Conservation (phyloP, 2,888 invertebrate species). For the Pyralis farinalis region DNA sequence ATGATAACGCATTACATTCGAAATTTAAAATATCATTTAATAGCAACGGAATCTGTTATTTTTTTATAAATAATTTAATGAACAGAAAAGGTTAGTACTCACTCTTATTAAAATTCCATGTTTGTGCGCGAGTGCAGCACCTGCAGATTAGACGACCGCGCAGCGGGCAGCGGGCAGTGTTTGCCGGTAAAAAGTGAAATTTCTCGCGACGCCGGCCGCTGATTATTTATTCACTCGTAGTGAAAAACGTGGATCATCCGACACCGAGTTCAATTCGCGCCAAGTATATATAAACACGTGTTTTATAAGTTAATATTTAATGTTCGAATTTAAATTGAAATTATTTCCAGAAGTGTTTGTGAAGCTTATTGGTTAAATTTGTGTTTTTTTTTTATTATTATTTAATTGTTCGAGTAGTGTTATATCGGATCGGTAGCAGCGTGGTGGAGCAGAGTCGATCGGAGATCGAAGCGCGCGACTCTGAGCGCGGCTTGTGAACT, state of each 20-base stretch:
- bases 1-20: too few species aligned
- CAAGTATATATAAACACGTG: conserved; percentile 71
- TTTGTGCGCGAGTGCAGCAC: conserved; percentile 45
- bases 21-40: too few species aligned
- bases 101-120: conserved; percentile 56
- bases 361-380: conserved; percentile 13
- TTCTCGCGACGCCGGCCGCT: conserved; percentile 48
- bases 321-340: conserved; percentile 16
- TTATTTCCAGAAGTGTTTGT: not conserved
- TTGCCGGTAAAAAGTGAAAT: conserved; percentile 73
- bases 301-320: conserved; percentile 47
- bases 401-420: conserved; percentile 50
- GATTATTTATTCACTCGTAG: conserved; percentile 64
- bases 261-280: conserved; percentile 60
- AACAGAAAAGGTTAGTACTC: conserved; percentile 5
- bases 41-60: too few species aligned
- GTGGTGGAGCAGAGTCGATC: conserved; percentile 42
- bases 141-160: conserved; percentile 38
- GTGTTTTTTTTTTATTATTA: conserved; percentile 16
- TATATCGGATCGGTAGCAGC: conserved; percentile 42
- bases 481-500: conserved; percentile 63
- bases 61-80: too few species aligned
- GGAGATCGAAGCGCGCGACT: conserved; percentile 62
- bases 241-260: conserved; percentile 67
- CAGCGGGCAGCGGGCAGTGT: conserved; percentile 27